Conservation (phyloP, 2,888 invertebrate species). For the Microchrysa polita region DNA sequence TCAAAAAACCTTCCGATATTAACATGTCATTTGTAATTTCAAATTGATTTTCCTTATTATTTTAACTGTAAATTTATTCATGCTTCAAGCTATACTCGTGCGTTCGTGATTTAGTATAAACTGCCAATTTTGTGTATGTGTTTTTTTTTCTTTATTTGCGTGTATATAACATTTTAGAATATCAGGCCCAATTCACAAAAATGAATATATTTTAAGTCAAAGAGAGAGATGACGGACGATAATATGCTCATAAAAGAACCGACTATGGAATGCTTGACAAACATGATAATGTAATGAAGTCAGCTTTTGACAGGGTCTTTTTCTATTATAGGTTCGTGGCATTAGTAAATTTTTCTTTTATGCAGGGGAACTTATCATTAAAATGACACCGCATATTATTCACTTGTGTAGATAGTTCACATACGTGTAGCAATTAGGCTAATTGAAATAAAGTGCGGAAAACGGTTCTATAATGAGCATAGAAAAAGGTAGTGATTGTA, state of each 20-base stretch:
- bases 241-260: no score
- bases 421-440: conserved; percentile 24
- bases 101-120: not conserved
- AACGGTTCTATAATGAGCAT: not conserved
- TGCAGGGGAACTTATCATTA: not conserved
- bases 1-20: no score
- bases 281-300: not conserved
- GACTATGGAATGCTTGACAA: not conserved
- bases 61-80: not conserved
- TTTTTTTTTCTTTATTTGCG: no score
- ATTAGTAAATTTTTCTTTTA: no score
- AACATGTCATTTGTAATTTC: no score
- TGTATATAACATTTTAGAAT: no score
- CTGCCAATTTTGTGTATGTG: not conserved
- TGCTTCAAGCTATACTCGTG: not conserved
- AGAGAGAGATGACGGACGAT: not conserved
- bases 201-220: not conserved
- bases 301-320: no score
- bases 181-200: no score
- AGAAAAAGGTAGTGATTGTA: no score
- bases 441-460: conserved; percentile 28
- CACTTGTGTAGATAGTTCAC: not conserved
- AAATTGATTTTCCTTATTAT: no score
- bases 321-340: no score
- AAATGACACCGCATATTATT: conserved; percentile 21